phyloP scores from a whole-genome alignment of 1,140 invertebrate genomes.

The Calephelis nemesis region DNA sequence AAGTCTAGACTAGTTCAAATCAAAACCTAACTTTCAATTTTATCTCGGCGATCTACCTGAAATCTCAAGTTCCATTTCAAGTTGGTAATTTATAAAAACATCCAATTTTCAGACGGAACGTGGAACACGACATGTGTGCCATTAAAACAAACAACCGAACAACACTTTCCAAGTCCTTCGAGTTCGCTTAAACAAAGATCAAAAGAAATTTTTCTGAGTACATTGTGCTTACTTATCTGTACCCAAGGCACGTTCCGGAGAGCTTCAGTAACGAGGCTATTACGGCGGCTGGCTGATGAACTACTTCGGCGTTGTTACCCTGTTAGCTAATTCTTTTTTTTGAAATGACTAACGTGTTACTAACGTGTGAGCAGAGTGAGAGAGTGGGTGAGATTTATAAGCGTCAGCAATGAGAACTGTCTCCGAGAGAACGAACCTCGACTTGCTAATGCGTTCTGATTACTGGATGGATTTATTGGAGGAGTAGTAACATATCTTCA shows the following conservation, averaged over 20 bases:
- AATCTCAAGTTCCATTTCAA: too few relatives aligned
- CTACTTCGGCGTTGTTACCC: background rate
- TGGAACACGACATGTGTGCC: background rate
- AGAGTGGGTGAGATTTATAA: too few relatives aligned
- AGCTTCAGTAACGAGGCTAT: conserved; percentile 6
- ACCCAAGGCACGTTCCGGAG: background rate
- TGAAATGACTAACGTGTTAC: too few relatives aligned
- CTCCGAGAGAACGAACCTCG: too few relatives aligned
- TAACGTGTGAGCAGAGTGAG: too few relatives aligned
- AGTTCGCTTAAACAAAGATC: conserved; percentile 18
- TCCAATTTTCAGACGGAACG: background rate
- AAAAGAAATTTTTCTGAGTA: conserved; percentile 11
- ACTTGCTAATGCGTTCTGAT: too few relatives aligned
- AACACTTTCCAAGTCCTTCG: background rate
- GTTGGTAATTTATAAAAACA: background rate
- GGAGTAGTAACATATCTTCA: too few relatives aligned
- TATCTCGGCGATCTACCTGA: too few relatives aligned
- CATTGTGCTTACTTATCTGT: conserved; percentile 5
- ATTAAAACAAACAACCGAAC: conserved; percentile 5
- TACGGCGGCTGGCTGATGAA: background rate
- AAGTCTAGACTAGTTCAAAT: too few relatives aligned
- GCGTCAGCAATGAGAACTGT: too few relatives aligned
- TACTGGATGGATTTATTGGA: too few relatives aligned
- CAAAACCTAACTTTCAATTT: too few relatives aligned
- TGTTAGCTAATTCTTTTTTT: background rate